A percentile compares a stretch with the other conserved stretches of the same genome.
These are phyloP conservation scores for Sarcophaga variegata DNA, from an alignment of 2,888 invertebrate genomes.

Conservation along the genomic window DNA sequence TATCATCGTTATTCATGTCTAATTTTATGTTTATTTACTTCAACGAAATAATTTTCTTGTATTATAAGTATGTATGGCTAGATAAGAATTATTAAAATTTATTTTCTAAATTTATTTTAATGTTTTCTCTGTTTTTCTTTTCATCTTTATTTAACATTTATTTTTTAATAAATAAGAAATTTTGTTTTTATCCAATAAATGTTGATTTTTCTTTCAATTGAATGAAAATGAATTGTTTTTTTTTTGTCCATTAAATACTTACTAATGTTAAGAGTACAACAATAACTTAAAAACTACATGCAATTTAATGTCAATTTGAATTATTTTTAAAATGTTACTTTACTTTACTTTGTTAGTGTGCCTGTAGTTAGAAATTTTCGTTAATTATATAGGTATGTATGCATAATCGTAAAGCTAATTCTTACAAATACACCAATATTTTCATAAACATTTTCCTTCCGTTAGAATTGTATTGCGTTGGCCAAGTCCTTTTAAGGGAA, in stretches of 20 bases:
- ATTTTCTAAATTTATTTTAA: slow-evolving; percentile 18
- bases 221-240: slow-evolving; percentile 12
- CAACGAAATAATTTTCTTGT: background rate
- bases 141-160: slow-evolving; percentile 43
- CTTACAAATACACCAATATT: background rate
- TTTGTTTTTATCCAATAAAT: slow-evolving; percentile 16
- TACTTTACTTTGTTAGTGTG: background rate
- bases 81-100: background rate
- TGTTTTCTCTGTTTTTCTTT: background rate
- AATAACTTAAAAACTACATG: slow-evolving; percentile 22
- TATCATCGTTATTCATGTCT: slow-evolving; percentile 16
- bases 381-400: background rate
- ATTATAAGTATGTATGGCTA: background rate
- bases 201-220: background rate
- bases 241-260: background rate
- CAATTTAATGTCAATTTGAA: background rate
- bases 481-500: no score
- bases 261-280: slow-evolving; percentile 35
- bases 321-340: background rate
- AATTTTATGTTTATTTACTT: slow-evolving; percentile 14
- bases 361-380: slow-evolving; percentile 6
- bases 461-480: no score
- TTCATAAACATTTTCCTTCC: background rate
- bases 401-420: slow-evolving; percentile 4
- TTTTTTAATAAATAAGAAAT: slow-evolving; percentile 41